These are phyloP conservation scores for Eumaeus atala DNA, from an alignment of 1,140 invertebrate genomes.

Conservation along the genomic window DNA sequence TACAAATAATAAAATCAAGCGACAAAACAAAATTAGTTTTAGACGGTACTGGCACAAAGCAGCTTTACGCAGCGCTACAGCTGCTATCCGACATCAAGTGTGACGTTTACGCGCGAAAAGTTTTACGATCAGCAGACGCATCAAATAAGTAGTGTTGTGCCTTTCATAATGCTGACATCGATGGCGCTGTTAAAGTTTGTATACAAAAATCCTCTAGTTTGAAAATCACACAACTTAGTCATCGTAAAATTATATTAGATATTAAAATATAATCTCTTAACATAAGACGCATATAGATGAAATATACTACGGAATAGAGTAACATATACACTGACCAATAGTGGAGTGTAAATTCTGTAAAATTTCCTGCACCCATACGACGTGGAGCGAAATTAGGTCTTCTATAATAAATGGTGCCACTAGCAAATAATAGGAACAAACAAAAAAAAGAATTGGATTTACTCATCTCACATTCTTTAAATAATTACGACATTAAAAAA, in stretches of 20 bases:
- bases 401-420: no score
- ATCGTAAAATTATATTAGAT: constrained; percentile 5
- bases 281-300: no score
- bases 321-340: no score
- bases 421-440: no score
- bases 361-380: no score
- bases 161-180: constrained; percentile 18
- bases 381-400: no score
- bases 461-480: no score
- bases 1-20: constrained; percentile 19
- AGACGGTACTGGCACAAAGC: constrained; percentile 48
- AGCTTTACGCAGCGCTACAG: constrained; percentile 57
- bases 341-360: no score
- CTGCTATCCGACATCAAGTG: constrained; percentile 57
- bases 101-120: constrained; percentile 71
- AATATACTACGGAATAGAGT: no score
- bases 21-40: constrained; percentile 45
- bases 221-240: neutral
- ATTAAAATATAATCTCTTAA: constrained; percentile 6
- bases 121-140: constrained; percentile 68
- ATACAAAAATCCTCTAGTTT: no score
- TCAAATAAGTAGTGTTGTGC: constrained; percentile 48
- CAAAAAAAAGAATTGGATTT: no score
- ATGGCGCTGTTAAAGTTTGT: constrained; percentile 18
- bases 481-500: no score